Evolutionary conservation across 2,888 invertebrate genomes (phyloP), one percentile per base, ranked within the genome.

Genomic region (Prenolepis imparis): DNA sequence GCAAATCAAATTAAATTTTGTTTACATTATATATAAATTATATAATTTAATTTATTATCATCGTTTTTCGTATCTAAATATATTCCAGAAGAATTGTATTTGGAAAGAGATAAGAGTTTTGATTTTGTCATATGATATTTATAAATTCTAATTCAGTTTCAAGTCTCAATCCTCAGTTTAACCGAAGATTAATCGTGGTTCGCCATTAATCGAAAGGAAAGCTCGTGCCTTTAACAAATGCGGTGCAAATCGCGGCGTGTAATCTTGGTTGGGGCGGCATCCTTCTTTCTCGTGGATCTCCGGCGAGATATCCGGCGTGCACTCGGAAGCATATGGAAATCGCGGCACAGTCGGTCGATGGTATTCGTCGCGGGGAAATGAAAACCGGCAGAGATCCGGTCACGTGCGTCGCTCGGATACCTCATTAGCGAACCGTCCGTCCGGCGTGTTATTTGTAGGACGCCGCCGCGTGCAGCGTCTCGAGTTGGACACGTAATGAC

Each of bases 381-480:
- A 81, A 82, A 83, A 86, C 80, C 68, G 68, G 72, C 70, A 70
- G 44, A 91, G 89, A 90, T 90, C 90, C 90, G 90, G 91, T 90
- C 90, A 90, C 91, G 90, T 68, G 86, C 88, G 74, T 61, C 68
- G 80, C 21, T 15, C 24, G 80, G 88, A 86, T 84, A 82, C 81
- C 89, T 90, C 88, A 90, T 90, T 90, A 90, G 75, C 83, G 82
- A 82, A 75, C 55, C 48, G 32, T 82, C 82, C 82, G 84, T n/a
- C 52, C 52, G 85, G 59, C 87, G 87, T 89, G 89, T 90, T 90
- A 90, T 90, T 88, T 90, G 90, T 84, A 82, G 85, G 87, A 67
- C 81, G 85, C 39, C 67, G 77, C 68, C 87, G 83, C 67, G 77
- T 70, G 66, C 78, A 66, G 77, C 67, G 63, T 73, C 68, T 66